Evolutionary conservation across 2,888 invertebrate species (phyloP), one percentile per base, ranked within the genome.

Genomic region (Drosophila siamana): DNA sequence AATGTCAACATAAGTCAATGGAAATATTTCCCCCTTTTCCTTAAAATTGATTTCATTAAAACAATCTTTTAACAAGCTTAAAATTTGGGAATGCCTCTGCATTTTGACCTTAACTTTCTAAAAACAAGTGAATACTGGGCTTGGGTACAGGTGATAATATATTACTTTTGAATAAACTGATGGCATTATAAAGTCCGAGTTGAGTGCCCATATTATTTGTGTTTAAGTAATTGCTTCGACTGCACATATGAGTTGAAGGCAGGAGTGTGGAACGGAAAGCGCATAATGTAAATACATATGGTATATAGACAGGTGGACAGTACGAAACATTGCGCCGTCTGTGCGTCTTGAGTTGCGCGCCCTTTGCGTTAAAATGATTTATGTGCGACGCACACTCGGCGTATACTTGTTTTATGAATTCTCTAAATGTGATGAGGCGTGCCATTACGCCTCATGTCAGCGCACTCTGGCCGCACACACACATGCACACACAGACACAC

Each of bases 331-430:
- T 57, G 33, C 33, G 26, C 51, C 9, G 72, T 51, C 66, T 50
- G 62, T 13, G 16, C 30, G 16, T 30, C 48, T 50, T 46, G 43
- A 4, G 44, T 9, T 50, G 52, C 46, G 52, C 46, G 57, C 15
- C 33, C 59, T 72, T 67, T 57, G 61, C 65, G 65, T 69, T 62
- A 55, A 65, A 74, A 65, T 74, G 86, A 88, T 83, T 88, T 83
- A 83, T 86, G 74, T 68, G 44, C 41, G n/a, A 15, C 54, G 59
- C 79, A 75, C 68, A 69, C 68, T 66, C 72, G 65, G 54, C 76
- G 74, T 72, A 83, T 77, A 72, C 88, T 74, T 80, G 63, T 80
- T 86, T 86, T 79, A 88, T 80, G 78, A 69, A 69, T 61, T 69
- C 65, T 57, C 55, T 67, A 59, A 51, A 61, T 69, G 68, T 74